Conservation (phyloP, 2,113 vertebrate species). For the Proteles cristata region DNA sequence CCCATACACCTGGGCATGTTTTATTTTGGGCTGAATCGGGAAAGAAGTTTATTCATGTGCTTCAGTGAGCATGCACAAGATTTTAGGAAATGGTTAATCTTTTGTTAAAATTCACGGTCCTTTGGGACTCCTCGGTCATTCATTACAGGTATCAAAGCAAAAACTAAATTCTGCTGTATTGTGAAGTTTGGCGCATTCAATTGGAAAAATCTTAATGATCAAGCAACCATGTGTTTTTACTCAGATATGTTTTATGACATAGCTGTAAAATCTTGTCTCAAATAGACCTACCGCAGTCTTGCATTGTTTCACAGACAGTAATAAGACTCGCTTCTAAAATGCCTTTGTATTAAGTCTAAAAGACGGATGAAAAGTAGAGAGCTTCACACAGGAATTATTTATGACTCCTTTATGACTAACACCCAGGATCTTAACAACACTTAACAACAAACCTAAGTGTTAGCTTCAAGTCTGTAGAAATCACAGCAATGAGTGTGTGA, state of each 20-base stretch:
- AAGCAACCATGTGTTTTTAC: slow-evolving; percentile 88
- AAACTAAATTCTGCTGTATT: slow-evolving; percentile 81
- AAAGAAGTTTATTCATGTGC: slow-evolving; percentile 48
- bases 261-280: slow-evolving; percentile 85
- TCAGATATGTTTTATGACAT: slow-evolving; percentile 87
- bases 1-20: not conserved
- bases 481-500: slow-evolving; percentile 45
- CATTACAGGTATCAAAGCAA: slow-evolving; percentile 86
- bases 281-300: slow-evolving; percentile 86
- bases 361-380: slow-evolving; percentile 65
- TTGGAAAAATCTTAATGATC: slow-evolving; percentile 86
- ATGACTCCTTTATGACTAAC: slow-evolving; percentile 66
- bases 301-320: slow-evolving; percentile 84
- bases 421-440: not conserved
- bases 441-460: not conserved
- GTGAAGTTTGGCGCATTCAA: slow-evolving; percentile 84
- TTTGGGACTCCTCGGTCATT: slow-evolving; percentile 80
- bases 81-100: slow-evolving; percentile 81
- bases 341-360: slow-evolving; percentile 78
- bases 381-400: slow-evolving; percentile 64
- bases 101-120: slow-evolving; percentile 76
- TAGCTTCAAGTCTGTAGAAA: slow-evolving; percentile 63
- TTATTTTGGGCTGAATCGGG: slow-evolving; percentile 37
- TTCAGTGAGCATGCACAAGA: slow-evolving; percentile 25
- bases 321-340: slow-evolving; percentile 78